Conservation (phyloP, 2,888 invertebrate species). For the Andrena camellia region DNA sequence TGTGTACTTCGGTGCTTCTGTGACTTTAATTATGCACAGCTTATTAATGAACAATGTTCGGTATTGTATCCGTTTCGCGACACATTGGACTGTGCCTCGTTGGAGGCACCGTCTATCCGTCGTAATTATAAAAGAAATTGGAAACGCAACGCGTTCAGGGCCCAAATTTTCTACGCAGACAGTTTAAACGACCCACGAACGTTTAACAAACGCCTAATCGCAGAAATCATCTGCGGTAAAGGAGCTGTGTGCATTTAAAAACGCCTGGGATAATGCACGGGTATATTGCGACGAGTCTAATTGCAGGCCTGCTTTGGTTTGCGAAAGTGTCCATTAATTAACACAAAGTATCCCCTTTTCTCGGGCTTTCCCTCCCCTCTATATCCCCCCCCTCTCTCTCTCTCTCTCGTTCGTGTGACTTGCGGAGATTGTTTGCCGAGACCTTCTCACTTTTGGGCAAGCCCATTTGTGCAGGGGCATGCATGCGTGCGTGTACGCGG, state of each 20-base stretch:
- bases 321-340: slow-evolving; percentile 51
- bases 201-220: neutral
- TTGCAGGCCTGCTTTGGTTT: slow-evolving; percentile 42
- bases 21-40: no score
- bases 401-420: neutral
- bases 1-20: no score
- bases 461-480: neutral
- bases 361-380: no score
- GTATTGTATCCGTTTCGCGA: no score
- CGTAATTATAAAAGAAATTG: neutral
- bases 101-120: neutral
- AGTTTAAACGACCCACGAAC: neutral
- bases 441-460: slow-evolving; percentile 40
- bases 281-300: slow-evolving; percentile 34
- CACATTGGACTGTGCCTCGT: no score
- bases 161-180: neutral
- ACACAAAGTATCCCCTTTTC: slow-evolving; percentile 36
- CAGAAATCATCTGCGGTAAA: neutral
- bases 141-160: neutral
- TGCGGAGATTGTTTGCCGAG: slow-evolving; percentile 32
- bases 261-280: neutral
- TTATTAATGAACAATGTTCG: no score
- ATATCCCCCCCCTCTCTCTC: neutral
- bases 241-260: neutral
- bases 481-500: neutral